Conservation (phyloP, 2,113 vertebrate genomes). For the Varanus salvator region DNA sequence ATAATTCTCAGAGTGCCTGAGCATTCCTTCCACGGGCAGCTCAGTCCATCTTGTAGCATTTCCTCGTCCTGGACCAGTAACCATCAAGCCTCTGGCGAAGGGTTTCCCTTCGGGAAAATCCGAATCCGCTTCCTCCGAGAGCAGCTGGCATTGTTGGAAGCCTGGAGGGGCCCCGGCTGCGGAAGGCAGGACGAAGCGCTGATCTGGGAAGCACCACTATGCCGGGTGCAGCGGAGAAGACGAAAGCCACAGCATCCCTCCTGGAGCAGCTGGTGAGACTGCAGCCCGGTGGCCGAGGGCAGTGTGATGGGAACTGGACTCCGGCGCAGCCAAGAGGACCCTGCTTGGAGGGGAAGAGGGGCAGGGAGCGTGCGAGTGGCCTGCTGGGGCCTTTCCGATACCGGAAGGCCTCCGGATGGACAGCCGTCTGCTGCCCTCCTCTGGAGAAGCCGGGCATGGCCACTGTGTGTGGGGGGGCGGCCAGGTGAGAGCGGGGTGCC, state of each 20-base stretch:
- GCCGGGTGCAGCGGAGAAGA: background rate
- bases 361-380: too few relatives aligned
- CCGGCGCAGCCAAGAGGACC: background rate
- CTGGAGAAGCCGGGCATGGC: conserved; percentile 38
- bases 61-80: conserved; percentile 69
- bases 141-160: too few relatives aligned
- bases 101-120: conserved; percentile 48
- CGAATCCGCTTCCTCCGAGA: background rate
- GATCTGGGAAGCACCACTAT: too few relatives aligned
- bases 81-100: conserved; percentile 71
- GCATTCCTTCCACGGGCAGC: background rate
- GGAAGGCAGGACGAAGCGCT: too few relatives aligned
- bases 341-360: accelerated
- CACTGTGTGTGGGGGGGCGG: background rate
- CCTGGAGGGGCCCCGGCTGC: too few relatives aligned
- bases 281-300: background rate
- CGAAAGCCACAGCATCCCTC: background rate
- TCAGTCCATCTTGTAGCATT: conserved; percentile 65
- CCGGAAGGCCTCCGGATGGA: background rate
- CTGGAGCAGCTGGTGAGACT: background rate
- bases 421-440: conserved; percentile 67
- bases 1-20: background rate
- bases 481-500: too few relatives aligned
- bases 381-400: background rate
- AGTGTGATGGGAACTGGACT: background rate